Conservation (phyloP, 2,113 vertebrate genomes). For the Pseudorasbora parva region DNA sequence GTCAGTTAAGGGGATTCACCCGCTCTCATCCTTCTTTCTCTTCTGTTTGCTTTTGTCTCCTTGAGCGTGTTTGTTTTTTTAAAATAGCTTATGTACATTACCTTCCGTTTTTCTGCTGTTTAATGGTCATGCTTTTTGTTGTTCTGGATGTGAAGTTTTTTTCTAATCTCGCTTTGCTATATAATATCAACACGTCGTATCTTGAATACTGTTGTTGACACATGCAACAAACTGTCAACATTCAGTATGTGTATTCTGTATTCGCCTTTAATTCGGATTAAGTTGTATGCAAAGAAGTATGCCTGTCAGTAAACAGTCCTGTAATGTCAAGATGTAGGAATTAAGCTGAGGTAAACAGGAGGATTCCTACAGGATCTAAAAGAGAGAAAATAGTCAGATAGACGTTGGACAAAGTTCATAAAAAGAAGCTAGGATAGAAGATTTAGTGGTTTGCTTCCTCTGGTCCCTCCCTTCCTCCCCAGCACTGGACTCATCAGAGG, state of each 20-base stretch:
- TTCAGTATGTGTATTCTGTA: not conserved
- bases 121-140: not conserved
- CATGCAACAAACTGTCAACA: constrained; percentile 22
- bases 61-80: not conserved
- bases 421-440: constrained; percentile 29
- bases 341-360: not conserved
- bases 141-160: not conserved
- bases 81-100: not conserved
- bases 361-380: not conserved
- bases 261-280: not conserved
- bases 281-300: not conserved
- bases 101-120: not conserved
- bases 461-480: not conserved
- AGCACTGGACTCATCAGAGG: constrained; percentile 40
- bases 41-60: constrained; percentile 9
- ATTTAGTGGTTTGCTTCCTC: constrained; percentile 64
- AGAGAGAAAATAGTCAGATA: constrained; percentile 11
- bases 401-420: constrained; percentile 59
- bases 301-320: not conserved
- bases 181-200: not conserved
- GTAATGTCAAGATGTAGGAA: constrained; percentile 18
- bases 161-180: not conserved
- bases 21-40: constrained; percentile 34
- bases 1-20: constrained; percentile 73
- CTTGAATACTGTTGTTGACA: not conserved